Evolutionary conservation across 1,140 invertebrate species (phyloP), one percentile per base, ranked within the genome.

Genomic region (Nymphalis io): DNA sequence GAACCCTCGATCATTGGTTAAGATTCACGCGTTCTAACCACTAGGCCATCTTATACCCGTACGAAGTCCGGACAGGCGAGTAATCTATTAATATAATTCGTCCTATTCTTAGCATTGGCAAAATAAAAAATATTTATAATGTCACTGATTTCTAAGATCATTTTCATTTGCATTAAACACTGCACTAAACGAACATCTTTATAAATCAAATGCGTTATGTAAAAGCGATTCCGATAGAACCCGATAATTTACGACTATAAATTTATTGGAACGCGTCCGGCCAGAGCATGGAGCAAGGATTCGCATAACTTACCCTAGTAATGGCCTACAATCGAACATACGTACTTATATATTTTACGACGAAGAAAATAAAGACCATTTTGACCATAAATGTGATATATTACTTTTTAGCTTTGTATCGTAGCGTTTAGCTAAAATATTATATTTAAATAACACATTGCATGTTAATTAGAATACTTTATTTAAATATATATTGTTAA

Each of bases 211-310:
- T 61, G 63, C 46, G 18, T 51, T 66, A 65, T 38, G 46, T 65
- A 64, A 44, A 70, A 65, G 42, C 68, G 68, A 63, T 70, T 58
- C 33, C 68, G 57, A 70, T 70, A 64, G 68, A 60, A 64, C 20
- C 57, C 68, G 33, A 70, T 40, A 70, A 70, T 70, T 70, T 70
- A 70, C 62, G 68, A 60, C 68, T 60, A 60, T 70, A 70, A 70
- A 70, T 70, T 70, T 70, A 70, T 70, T 70, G 62, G 68, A 63
- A 63, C 55, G 61, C 60, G 68, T 70, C 68, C 68, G 68, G 68
- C 51, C 67, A 44, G 60, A 69, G 60, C 60, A 46, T 23, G 67
- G 67, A 63, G 67, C 60, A 60, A 63, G 68, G 67, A 69, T 48
- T 70, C 60, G 55, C 68, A 70, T 70, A 70, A 70, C 68, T 69